Evolutionary conservation across 2,113 vertebrate genomes (phyloP).

Genomic region (Neotragus pygmaeus): DNA sequence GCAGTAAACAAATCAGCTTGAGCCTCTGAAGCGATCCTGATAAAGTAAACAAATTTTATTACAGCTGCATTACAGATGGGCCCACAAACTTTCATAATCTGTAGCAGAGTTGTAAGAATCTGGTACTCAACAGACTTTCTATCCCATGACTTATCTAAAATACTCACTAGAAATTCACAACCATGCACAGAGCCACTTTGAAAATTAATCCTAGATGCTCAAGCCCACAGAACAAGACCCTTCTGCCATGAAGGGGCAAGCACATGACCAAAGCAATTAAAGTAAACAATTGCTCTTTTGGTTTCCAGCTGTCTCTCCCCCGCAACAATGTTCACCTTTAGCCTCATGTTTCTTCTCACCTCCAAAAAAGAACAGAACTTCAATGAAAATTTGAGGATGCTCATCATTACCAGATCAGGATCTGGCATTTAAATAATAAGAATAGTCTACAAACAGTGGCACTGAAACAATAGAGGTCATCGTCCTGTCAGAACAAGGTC

Average conservation of each 20-base stretch:
- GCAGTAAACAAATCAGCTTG: constrained; percentile 42
- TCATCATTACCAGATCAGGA: neutral
- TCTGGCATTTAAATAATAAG: neutral
- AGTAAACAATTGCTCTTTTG: neutral
- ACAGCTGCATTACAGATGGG: constrained; percentile 69
- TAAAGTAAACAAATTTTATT: constrained; percentile 23
- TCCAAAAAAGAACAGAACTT: neutral
- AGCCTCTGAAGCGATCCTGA: constrained; percentile 28
- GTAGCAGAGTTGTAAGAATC: neutral
- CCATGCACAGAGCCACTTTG: neutral
- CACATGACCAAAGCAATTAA: neutral
- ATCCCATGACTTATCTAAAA: constrained; percentile 17
- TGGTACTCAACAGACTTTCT: constrained; percentile 42
- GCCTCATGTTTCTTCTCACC: neutral
- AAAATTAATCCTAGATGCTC: neutral
- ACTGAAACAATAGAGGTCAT: neutral
- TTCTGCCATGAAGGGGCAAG: neutral
- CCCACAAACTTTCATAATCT: constrained; percentile 18
- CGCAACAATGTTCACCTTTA: neutral
- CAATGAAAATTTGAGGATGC: neutral
- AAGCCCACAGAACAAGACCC: neutral
- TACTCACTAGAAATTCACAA: constrained; percentile 12
- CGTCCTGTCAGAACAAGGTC: neutral
- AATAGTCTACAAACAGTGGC: neutral
- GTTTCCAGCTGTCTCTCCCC: neutral